Percentiles rank a stretch among this genome's conserved stretches.
Conservation (phyloP, 2,113 vertebrate species). For the Podilymbus podiceps region DNA sequence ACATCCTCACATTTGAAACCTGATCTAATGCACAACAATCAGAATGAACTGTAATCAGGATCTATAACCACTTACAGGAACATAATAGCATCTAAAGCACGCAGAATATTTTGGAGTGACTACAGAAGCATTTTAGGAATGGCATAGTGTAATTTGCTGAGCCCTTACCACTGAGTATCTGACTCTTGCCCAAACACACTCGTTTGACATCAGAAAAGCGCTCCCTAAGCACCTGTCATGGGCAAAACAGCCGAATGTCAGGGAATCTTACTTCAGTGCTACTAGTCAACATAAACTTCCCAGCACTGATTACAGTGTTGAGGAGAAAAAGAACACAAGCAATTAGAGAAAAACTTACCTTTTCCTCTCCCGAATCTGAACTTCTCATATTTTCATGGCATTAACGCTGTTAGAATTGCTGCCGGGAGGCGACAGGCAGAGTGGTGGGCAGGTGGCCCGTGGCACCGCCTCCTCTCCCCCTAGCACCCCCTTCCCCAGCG, state of each 20-base stretch:
- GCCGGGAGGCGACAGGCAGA: fast-evolving
- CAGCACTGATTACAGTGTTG: too few relatives aligned
- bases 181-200: neutral
- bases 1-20: neutral
- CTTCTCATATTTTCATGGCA: neutral
- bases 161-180: neutral
- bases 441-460: fast-evolving
- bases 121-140: neutral
- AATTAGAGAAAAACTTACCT: neutral
- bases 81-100: neutral
- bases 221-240: neutral
- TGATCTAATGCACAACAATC: neutral
- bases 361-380: neutral
- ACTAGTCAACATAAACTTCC: neutral
- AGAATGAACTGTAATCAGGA: neutral
- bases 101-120: neutral
- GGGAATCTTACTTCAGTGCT: neutral
- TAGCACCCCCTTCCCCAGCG: neutral
- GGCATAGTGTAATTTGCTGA: neutral
- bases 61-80: neutral
- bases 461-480: too few relatives aligned
- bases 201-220: neutral
- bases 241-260: neutral
- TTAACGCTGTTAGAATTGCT: neutral
- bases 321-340: neutral